A percentile compares a stretch with the other conserved stretches of the same genome.
Conservation (phyloP, 2,113 vertebrate genomes). For the Chionis minor region DNA sequence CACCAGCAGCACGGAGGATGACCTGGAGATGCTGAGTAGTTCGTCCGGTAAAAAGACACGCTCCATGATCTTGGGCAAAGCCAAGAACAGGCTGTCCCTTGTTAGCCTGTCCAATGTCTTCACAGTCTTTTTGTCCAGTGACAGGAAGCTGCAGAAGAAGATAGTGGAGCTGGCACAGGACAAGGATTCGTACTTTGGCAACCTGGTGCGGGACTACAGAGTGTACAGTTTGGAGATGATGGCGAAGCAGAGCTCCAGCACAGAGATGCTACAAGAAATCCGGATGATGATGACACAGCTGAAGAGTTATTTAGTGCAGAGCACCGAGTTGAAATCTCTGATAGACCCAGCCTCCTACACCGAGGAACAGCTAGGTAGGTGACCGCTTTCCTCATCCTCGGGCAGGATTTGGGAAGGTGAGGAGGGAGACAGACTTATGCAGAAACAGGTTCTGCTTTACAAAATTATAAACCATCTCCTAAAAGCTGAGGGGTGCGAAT, state of each 20-base stretch:
- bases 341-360: constrained; percentile 78
- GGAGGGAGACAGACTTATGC: background rate
- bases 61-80: constrained; percentile 86
- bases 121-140: constrained; percentile 85
- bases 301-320: constrained; percentile 97
- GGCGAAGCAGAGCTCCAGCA: constrained; percentile 87
- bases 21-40: constrained; percentile 70
- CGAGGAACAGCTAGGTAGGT: constrained; percentile 83
- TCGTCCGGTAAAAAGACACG: constrained; percentile 75
- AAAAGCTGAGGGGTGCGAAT: background rate
- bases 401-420: background rate
- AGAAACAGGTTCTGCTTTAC: background rate
- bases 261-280: constrained; percentile 96
- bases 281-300: constrained; percentile 97
- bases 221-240: constrained; percentile 93
- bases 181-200: constrained; percentile 90
- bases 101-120: constrained; percentile 82
- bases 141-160: constrained; percentile 89
- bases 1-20: constrained; percentile 92
- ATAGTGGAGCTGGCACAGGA: constrained; percentile 91
- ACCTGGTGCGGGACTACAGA: constrained; percentile 89
- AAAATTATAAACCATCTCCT: background rate
- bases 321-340: constrained; percentile 85
- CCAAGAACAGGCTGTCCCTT: constrained; percentile 87
- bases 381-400: background rate